Evolutionary conservation across 2,888 invertebrate species (phyloP).

Genomic region (Troides oblongomaculatus): DNA sequence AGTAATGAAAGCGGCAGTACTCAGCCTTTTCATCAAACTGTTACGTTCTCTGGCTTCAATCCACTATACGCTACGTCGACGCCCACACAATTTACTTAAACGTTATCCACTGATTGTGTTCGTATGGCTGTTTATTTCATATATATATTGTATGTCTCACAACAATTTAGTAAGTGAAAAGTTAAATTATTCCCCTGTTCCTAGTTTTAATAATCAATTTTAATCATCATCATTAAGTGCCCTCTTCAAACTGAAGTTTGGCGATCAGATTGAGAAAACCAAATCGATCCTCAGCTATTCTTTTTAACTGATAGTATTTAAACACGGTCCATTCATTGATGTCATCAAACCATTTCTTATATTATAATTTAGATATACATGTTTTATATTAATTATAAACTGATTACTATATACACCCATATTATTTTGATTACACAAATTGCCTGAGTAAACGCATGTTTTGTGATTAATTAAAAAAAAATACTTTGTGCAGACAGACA

Average conservation of each 20-base stretch:
- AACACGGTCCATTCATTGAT: too few species aligned
- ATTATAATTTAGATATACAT: background rate
- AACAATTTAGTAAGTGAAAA: background rate
- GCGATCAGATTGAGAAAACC: too few species aligned
- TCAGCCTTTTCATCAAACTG: conserved; percentile 39
- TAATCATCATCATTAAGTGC: too few species aligned
- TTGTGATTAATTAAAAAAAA: conserved; percentile 2
- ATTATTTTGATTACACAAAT: background rate
- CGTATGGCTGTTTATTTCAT: conserved; percentile 15
- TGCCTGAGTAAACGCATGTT: background rate
- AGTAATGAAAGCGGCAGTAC: conserved; percentile 54
- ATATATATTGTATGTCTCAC: conserved; percentile 3
- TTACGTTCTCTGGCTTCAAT: conserved; percentile 32
- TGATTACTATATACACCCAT: background rate
- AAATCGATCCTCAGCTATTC: too few species aligned
- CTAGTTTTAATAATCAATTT: too few species aligned
- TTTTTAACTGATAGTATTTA: too few species aligned
- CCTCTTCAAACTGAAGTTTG: too few species aligned
- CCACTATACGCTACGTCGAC: conserved; percentile 26
- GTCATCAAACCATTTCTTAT: too few species aligned
- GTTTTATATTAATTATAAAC: background rate
- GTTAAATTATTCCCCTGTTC: too few species aligned
- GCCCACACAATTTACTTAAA: conserved; percentile 30
- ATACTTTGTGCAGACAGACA: background rate
- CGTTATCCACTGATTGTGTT: conserved; percentile 9